phyloP scores from a whole-genome alignment of 2,888 invertebrate species.

The Andrena flavipes region DNA sequence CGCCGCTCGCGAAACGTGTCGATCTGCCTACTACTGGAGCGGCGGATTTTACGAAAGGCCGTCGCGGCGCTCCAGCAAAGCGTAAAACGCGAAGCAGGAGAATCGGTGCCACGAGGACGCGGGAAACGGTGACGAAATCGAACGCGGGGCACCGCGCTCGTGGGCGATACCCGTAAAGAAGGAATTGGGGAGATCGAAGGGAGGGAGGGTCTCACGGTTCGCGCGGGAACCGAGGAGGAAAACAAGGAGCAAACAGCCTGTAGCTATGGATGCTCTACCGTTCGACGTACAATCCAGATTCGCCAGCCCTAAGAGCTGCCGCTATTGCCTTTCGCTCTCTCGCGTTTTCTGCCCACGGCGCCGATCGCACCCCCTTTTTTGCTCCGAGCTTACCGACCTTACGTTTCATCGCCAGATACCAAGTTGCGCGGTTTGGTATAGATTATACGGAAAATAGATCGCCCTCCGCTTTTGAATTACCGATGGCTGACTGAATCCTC shows the following conservation, averaged over 20 bases:
- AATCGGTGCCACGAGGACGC: constrained; percentile 48
- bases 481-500: neutral
- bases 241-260: constrained; percentile 32
- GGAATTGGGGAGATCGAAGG: constrained; percentile 22
- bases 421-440: constrained; percentile 5
- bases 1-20: constrained; percentile 26
- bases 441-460: constrained; percentile 7
- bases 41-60: constrained; percentile 20
- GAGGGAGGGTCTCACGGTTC: constrained; percentile 17
- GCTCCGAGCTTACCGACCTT: neutral
- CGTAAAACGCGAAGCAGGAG: constrained; percentile 27
- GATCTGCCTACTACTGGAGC: neutral
- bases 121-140: constrained; percentile 44
- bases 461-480: neutral
- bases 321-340: neutral
- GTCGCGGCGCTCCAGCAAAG: neutral
- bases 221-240: constrained; percentile 14
- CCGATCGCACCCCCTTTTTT: neutral
- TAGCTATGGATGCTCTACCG: constrained; percentile 5
- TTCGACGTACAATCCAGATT: neutral
- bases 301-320: neutral
- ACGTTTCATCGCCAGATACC: neutral
- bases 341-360: neutral
- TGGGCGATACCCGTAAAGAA: constrained; percentile 4
- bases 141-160: constrained; percentile 10